These are phyloP conservation scores for Heteromurus nitidus DNA, from an alignment of 2,888 invertebrate species.

Conservation along the genomic window DNA sequence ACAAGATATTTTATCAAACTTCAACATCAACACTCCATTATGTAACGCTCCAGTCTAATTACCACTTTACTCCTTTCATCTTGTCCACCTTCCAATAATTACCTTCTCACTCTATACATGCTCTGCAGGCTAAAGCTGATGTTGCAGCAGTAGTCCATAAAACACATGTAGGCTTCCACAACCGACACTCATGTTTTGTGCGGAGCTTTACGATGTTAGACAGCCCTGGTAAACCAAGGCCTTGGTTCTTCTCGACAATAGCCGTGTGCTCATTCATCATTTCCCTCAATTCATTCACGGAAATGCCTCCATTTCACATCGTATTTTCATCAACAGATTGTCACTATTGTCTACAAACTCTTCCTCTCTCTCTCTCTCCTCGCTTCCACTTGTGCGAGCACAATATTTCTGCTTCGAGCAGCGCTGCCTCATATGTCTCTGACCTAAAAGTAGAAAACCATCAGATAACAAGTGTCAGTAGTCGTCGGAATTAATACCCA, in stretches of 20 bases:
- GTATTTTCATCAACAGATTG: constrained; percentile 29
- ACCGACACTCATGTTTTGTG: no score
- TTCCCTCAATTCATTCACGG: constrained; percentile 21
- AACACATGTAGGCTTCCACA: no score
- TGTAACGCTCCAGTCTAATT: constrained; percentile 47
- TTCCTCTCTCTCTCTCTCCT: no score
- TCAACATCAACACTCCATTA: constrained; percentile 63
- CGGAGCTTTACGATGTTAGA: no score
- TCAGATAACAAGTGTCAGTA: constrained; percentile 61
- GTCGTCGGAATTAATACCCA: constrained; percentile 9
- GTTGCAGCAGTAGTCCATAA: no score
- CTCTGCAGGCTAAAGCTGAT: no score
- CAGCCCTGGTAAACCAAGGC: no score
- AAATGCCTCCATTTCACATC: background rate
- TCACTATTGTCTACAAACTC: constrained; percentile 5
- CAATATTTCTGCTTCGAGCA: background rate
- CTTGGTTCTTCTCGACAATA: no score
- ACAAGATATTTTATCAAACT: constrained; percentile 60
- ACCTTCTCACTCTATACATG: constrained; percentile 58
- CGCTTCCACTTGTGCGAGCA: no score
- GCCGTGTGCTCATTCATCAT: constrained; percentile 63
- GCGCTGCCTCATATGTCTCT: background rate
- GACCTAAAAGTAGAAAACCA: constrained; percentile 18
- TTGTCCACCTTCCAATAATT: constrained; percentile 62
- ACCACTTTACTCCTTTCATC: constrained; percentile 58